Percentiles rank a stretch among this genome's conserved stretches.
Evolutionary conservation across 2,113 vertebrate species (phyloP).

Genomic region (Artemisiospiza belli): DNA sequence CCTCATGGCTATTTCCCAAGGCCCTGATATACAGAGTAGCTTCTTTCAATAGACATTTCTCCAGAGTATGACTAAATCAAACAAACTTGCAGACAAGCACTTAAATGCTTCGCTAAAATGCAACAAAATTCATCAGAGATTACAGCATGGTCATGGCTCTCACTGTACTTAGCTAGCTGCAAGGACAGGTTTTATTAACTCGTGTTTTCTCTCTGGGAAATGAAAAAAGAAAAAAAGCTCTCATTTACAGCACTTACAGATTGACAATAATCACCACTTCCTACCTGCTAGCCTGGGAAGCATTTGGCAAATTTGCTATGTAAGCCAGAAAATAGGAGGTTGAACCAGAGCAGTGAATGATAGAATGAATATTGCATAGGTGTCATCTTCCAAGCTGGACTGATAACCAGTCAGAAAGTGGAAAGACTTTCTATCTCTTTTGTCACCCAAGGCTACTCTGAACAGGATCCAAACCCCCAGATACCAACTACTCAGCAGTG

Average conservation of each 20-base stretch:
- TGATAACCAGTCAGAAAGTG: rapidly evolving
- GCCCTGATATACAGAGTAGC: neutral
- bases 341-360: neutral
- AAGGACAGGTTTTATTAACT: neutral
- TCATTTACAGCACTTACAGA: neutral
- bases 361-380: neutral
- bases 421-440: neutral
- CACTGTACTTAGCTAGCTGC: neutral
- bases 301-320: neutral
- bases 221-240: rapidly evolving
- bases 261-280: neutral
- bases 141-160: neutral
- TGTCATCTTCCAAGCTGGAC: neutral
- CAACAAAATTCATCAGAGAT: neutral
- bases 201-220: neutral
- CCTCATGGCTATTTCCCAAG: neutral
- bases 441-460: neutral
- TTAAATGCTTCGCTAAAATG: neutral
- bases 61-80: conserved; percentile 13
- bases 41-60: neutral
- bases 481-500: neutral
- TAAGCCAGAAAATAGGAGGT: neutral
- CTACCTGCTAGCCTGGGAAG: neutral
- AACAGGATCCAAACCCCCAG: neutral
- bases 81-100: neutral